These are phyloP conservation scores for Erpetoichthys calabaricus DNA, from an alignment of 2,797 vertebrate genomes.

Conservation along the genomic window DNA sequence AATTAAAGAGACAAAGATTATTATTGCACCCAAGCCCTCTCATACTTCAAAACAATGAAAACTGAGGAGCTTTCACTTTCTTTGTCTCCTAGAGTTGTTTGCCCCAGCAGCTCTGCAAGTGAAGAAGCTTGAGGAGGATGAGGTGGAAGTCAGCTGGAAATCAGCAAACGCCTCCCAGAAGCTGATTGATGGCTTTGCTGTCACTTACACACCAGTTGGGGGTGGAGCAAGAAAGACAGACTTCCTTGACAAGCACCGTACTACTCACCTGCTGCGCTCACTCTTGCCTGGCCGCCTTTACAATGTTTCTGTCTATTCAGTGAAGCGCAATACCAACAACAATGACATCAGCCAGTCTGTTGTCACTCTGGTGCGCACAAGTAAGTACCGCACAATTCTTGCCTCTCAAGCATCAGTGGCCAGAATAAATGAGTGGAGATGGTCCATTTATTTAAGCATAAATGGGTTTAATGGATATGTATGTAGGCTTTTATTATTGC, in stretches of 20 bases:
- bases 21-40: no score
- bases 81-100: slow-evolving; percentile 61
- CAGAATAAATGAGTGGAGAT: no score
- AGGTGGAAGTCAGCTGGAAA: slow-evolving; percentile 84
- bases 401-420: not conserved
- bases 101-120: slow-evolving; percentile 84
- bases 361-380: slow-evolving; percentile 71
- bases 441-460: no score
- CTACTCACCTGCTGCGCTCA: slow-evolving; percentile 68
- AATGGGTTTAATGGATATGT: no score
- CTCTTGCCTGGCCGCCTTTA: slow-evolving; percentile 76
- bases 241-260: slow-evolving; percentile 71
- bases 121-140: slow-evolving; percentile 78
- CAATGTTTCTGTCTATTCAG: slow-evolving; percentile 90
- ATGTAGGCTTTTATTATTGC: no score
- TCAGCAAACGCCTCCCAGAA: slow-evolving; percentile 59
- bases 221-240: slow-evolving; percentile 69
- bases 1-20: no score
- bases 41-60: no score
- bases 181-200: slow-evolving; percentile 75
- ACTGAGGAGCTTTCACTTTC: no score
- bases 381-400: slow-evolving; percentile 48
- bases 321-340: slow-evolving; percentile 79
- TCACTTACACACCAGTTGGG: slow-evolving; percentile 74
- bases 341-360: slow-evolving; percentile 82